Base-by-base conservation (phyloP, 2,113 vertebrate genomes). In the Natator depressus region DNA sequence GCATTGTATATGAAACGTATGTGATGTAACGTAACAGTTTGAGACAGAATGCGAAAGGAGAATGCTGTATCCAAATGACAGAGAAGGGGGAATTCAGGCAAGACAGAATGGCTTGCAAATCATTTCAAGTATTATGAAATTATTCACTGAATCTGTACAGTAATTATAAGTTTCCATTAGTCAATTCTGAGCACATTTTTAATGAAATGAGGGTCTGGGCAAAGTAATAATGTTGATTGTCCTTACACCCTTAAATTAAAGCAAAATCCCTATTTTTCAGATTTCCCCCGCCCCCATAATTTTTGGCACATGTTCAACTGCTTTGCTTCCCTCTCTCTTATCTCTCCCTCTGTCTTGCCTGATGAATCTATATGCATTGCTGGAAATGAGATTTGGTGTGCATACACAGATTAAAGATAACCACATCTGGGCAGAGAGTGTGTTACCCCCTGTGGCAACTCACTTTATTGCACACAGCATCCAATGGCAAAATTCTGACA, bases 371-470 rank as follows among this genome's bases (percentile, higher is more conserved):
- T 2, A 38, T 25, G 88, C 0, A 0, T 87, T 65, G 85, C 90
- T 91, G 90, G 85, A 87, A 83, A 91, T 86, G 85, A 76, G 92
- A 92, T 93, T 46, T 96, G 95, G 90, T 12, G 22, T 10, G 54
- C 49, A 93, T 0, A 1, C 92, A 84, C 86, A 31, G 87, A 38
- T 72, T 82, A 80, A 91, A 96, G 91, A 80, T 17, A 42, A 93
- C 27, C 85, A 55, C 89, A 53, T 94, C 95, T 96, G 86, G 87
- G 95, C 97, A 98, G 95, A 96, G 51, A 7, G 17, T 96, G 95
- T 93, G 93, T 96, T 95, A 96, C 95, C 92, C 94, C 90, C 94
- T 90, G 92, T 93, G 94, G 96, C 97, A 96, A 87, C 92, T 83
- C 90, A 38, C 96, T 97, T 89, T 88, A 49, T 83, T 91, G 94